Percentiles rank a stretch among this genome's conserved stretches.
phyloP scores from a whole-genome alignment of 2,888 invertebrate species.

The Agriotes lineatus region DNA sequence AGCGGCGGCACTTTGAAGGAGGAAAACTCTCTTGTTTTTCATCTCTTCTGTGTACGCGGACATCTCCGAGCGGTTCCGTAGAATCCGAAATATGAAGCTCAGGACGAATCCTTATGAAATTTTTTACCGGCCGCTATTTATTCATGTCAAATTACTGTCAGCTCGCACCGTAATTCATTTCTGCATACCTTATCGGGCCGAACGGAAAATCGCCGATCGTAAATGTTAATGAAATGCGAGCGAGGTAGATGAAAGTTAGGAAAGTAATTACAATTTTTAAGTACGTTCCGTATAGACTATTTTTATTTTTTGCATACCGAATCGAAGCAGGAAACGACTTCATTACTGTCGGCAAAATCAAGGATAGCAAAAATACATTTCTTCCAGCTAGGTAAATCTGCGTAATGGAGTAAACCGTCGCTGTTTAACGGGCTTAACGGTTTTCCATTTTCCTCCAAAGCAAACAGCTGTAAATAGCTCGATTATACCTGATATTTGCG shows the following conservation, averaged over 20 bases:
- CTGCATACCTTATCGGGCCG: constrained; percentile 2
- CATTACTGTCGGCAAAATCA: too few species aligned
- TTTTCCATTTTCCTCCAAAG: too few species aligned
- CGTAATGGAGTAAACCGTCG: too few species aligned
- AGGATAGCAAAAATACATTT: too few species aligned
- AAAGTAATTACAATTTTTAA: constrained; percentile 20
- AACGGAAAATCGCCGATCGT: not conserved
- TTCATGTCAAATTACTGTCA: constrained; percentile 9
- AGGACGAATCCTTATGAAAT: constrained; percentile 7
- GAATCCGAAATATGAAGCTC: constrained; percentile 17
- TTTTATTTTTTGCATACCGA: not conserved
- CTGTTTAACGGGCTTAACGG: too few species aligned
- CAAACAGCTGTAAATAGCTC: too few species aligned
- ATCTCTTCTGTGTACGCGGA: constrained; percentile 2
- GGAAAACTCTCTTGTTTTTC: constrained; percentile 28
- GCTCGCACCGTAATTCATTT: constrained; percentile 12
- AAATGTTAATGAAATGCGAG: constrained; percentile 7
- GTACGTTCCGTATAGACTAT: not conserved
- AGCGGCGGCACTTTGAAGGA: constrained; percentile 8
- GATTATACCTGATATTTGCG: too few species aligned
- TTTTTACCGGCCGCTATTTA: constrained; percentile 4
- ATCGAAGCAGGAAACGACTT: not conserved
- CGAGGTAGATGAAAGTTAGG: not conserved
- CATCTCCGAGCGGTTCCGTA: constrained; percentile 2
- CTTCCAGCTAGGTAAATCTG: too few species aligned